Evolutionary conservation across 2,888 invertebrate genomes (phyloP), one percentile per base, ranked within the genome.

Genomic region (Acleris emargana): DNA sequence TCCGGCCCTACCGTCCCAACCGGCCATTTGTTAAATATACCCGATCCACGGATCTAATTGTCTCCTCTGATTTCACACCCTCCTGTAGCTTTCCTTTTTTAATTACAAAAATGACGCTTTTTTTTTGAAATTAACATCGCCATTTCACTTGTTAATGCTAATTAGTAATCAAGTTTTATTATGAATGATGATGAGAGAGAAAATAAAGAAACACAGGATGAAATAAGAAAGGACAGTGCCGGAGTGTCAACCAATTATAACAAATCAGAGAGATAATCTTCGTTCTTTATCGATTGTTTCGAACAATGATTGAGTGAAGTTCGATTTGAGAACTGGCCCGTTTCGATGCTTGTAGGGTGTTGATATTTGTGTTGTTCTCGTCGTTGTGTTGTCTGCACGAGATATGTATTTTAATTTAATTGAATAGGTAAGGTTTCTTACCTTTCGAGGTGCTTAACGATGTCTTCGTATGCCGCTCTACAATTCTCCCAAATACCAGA

Each of bases 401-500:
- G 16, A 68, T 64, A 49, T 72, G 58, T 55, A 32, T 7, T 18
- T 63, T 58, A 45, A 43, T 32, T 59, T 66, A 45, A 50, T 51
- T 63, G 52, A 58, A 55, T 62, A 72, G 73, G 75, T 72, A 76
- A 75, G 74, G 59, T 55, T 67, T 88, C 96, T 94, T 95, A 97
- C 96, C 98, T 97, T 94, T 97, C 97, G 86, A 98, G 95, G 89
- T 97, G 97, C 94, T 97, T 98, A 78, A 97, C 97, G 90, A 98
- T 97, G 93, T 98, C 97, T 93, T 97, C 98, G 91, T 98, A 98
- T 77, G 97, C 97, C 73, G 97, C 97, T 91, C 97, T 95, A 94
- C 97, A 97, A 93, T 97, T 97, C 94, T 98, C 97, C 97, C 97
- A 97, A 86, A 97, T 97, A 80, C 97, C 97, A 86, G 97, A 96